Conservation (phyloP, 92 coral and sea anemone genomes). For the Montipora capitata region DNA sequence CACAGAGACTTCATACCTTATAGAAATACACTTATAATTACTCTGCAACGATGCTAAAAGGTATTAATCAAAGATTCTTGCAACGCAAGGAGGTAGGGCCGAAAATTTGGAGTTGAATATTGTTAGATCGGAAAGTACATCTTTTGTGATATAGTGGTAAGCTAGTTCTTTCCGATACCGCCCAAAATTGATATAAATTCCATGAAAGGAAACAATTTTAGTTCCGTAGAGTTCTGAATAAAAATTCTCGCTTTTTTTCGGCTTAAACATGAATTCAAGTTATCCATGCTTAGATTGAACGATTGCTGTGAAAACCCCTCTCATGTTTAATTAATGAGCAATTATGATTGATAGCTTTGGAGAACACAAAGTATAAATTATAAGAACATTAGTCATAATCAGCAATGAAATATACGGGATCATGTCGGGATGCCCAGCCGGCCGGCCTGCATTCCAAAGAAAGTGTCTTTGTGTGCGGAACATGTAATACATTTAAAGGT, state of each 20-base stretch:
- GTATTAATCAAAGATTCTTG: too few species aligned
- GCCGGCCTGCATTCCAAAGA: neutral
- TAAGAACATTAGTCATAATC: too few species aligned
- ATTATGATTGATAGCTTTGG: too few species aligned
- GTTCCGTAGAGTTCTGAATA: too few species aligned
- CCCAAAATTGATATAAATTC: neutral
- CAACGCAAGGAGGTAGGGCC: neutral
- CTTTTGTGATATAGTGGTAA: constrained; percentile 2
- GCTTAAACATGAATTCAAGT: too few species aligned
- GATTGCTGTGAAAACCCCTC: too few species aligned
- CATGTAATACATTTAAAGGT: constrained; percentile 9
- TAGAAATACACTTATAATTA: neutral
- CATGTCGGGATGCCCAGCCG: neutral
- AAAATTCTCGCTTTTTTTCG: too few species aligned
- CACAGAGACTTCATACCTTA: neutral
- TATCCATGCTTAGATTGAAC: too few species aligned
- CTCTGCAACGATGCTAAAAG: neutral
- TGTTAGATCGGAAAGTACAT: neutral
- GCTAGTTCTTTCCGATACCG: neutral
- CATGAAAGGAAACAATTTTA: neutral
- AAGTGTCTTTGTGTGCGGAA: constrained; percentile 39
- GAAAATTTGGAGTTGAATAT: neutral
- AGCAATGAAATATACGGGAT: too few species aligned
- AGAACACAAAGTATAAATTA: too few species aligned
- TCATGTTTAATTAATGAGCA: too few species aligned